Evolutionary conservation across 2,113 vertebrate species (phyloP), one percentile per base, ranked within the genome.

Genomic region (Crotalus tigris): DNA sequence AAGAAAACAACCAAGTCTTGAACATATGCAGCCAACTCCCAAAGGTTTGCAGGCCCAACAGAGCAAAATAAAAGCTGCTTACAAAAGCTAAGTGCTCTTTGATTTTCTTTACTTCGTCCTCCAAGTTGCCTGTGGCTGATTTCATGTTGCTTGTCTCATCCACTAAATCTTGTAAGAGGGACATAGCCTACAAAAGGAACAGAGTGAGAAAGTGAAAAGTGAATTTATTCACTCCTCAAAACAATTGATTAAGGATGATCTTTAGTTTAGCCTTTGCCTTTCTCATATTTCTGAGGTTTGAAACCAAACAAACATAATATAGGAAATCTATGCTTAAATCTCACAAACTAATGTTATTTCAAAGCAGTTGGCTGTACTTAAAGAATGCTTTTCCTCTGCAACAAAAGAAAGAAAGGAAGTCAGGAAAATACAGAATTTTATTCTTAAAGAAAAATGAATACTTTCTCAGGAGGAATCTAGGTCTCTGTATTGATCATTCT

Each of bases 101-200:
- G 29, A 98, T 95, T 17, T 7, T 92, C 91, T 94, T 54, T 0
- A 98, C 39, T 39, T 97, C 95, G 11, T 96, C 93, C 89, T 51
- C 94, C 94, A 98, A 69, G 9, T 11, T 49, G 23, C 95, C 85
- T 26, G 96, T 94, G 4, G 55, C 88, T 0, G 90, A 95, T 94
- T 96, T 97, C 54, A 98, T 90, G 1, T 9, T 4, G 0, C 93
- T 88, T 5, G 98, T 91, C 2, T 98, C 97, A 29, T 94, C 54
- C 8, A 97, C 3, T 5, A 98, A 59, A 1, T 96, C 96, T 94
- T 97, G 95, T 9, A 98, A 96, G 87, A 98, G 69, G 17, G 49
- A 81, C 92, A 94, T 85, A 64, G 95, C 92, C 98, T 98, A 53
- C 29, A 44, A 64, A 1, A 61, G 5, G 92, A 2, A 87, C 8